Evolutionary conservation across 2,888 invertebrate genomes (phyloP), one percentile per base, ranked within the genome.

Genomic region (Axea sp.): DNA sequence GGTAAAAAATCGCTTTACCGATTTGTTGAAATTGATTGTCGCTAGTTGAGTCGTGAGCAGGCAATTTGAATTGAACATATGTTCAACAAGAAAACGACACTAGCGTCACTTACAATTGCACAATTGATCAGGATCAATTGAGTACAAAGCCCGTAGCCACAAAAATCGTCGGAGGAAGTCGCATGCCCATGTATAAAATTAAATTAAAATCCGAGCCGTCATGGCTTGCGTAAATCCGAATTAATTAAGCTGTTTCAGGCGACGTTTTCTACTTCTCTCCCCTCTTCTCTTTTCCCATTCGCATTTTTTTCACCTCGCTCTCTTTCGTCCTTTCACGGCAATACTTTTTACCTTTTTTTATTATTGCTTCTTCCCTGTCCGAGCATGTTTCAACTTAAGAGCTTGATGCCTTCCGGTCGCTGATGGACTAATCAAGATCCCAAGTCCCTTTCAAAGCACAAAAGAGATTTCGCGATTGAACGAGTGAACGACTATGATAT

Each of bases 191-290:
- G 19, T 4, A 75, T 76, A 78, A 77, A 78, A 80, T 80, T 78
- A 77, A 79, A 79, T 77, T 76, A 76, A 77, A 79, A 80, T 77
- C 73, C 76, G 65, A 73, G 68, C 73, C 84, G 85, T 85, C 85
- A 85, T 84, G 84, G 84, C 80, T 82, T 80, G 83, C 83, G 84
- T 86, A 86, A 86, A 86, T 85, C 83, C 83, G 83, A 86, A 84
- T 86, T 86, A 86, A 86, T 86, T 85, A 85, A 86, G 85, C 84
- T 82, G 81, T 85, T 83, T 83, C 79, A 76, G 79, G 67, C 79
- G 22, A 37, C 45, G 19, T 49, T 39, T 57, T 59, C 24, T 45
- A 3, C 24, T 28, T 47, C 24, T 24, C 35, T 55, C 33, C 33
- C 17, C 11, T n/a, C 45, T 30, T 24, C 28, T 24, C 22, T 28